These are phyloP conservation scores for Parochlus steinenii DNA, from an alignment of 2,888 invertebrate species.

Conservation along the genomic window DNA sequence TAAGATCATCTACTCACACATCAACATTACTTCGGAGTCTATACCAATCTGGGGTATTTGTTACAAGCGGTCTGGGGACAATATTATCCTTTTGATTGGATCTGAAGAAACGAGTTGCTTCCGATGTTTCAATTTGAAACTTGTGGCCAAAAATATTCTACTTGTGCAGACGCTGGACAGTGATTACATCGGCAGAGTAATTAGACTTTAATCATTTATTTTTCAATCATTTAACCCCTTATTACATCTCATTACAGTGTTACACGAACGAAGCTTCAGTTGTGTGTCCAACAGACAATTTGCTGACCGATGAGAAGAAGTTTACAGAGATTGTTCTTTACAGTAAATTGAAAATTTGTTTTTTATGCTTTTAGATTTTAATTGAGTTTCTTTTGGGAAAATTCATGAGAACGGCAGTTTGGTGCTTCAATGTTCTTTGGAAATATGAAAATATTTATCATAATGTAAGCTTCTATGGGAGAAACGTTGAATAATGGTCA, in stretches of 20 bases:
- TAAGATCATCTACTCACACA: conserved; percentile 38
- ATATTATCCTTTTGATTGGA: conserved; percentile 40
- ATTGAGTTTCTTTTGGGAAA: neutral
- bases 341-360: conserved; percentile 31
- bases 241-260: conserved; percentile 36
- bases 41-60: conserved; percentile 51
- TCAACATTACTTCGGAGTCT: conserved; percentile 43
- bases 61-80: conserved; percentile 39
- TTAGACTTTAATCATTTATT: too few relatives aligned
- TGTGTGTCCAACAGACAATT: conserved; percentile 36
- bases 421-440: too few relatives aligned
- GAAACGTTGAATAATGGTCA: too few relatives aligned
- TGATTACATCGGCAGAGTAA: too few relatives aligned
- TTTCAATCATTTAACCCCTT: too few relatives aligned
- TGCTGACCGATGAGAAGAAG: conserved; percentile 18
- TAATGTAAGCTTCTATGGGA: too few relatives aligned
- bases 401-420: too few relatives aligned
- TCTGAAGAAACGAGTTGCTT: conserved; percentile 38
- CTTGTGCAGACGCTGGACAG: conserved; percentile 41
- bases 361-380: conserved; percentile 7
- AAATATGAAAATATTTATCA: too few relatives aligned
- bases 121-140: conserved; percentile 40
- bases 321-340: conserved; percentile 37
- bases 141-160: conserved; percentile 41
- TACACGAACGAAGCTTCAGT: conserved; percentile 39